A percentile compares a stretch with the other conserved stretches of the same genome.
These are phyloP conservation scores for Xenops minutus DNA, from an alignment of 2,797 vertebrate species.

Conservation along the genomic window DNA sequence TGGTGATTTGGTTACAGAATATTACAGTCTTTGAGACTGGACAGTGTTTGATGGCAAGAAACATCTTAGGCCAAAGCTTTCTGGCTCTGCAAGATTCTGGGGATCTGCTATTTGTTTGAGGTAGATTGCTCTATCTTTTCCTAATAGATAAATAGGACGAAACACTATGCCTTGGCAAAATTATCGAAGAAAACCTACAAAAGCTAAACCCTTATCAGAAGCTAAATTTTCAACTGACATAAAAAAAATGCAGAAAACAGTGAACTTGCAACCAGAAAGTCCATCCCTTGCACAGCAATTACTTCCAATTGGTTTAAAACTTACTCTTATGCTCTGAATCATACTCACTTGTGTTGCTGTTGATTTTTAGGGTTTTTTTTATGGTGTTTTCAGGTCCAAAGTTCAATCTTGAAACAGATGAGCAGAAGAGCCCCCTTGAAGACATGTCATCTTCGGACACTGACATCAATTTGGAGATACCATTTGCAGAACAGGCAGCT, in stretches of 20 bases:
- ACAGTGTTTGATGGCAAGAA: neutral
- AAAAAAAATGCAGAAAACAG: neutral
- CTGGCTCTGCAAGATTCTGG: neutral
- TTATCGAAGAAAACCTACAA: neutral
- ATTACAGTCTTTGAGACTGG: neutral
- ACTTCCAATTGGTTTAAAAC: neutral
- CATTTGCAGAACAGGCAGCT: constrained; percentile 93
- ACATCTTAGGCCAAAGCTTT: neutral
- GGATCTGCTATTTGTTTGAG: neutral
- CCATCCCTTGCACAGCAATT: neutral
- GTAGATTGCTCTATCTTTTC: neutral
- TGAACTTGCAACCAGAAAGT: neutral
- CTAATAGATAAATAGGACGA: neutral
- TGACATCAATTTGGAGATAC: constrained; percentile 89
- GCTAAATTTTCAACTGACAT: neutral
- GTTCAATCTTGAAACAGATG: constrained; percentile 2
- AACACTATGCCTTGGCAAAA: neutral
- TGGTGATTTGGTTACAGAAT: neutral
- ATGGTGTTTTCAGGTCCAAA: constrained; percentile 42
- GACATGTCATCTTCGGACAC: constrained; percentile 76
- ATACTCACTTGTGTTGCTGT: neutral
- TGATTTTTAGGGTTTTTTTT: neutral
- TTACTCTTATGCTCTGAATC: neutral
- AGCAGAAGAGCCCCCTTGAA: constrained; percentile 25
- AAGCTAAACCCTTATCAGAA: neutral